Evolutionary conservation across 2,113 vertebrate species (phyloP).

Genomic region (Ondatra zibethicus): DNA sequence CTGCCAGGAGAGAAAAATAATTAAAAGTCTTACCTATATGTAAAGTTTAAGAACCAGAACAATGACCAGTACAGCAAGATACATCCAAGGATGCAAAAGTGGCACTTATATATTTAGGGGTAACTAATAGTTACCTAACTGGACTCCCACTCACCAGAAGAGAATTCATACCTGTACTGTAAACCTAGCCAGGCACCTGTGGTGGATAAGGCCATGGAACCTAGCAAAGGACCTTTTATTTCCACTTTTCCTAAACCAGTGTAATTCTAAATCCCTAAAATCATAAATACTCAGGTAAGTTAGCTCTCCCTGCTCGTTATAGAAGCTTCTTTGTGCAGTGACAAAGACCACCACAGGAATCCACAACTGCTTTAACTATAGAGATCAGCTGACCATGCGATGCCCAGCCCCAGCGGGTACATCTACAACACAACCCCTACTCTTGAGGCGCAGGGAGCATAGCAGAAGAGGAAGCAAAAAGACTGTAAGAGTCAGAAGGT

Average conservation of each 20-base stretch:
- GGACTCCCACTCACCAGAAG: not conserved
- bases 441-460: not conserved
- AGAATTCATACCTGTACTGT: not conserved
- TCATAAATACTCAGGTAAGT: not conserved
- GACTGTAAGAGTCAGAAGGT: not conserved
- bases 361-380: not conserved
- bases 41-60: not conserved
- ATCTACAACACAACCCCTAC: not conserved
- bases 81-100: not conserved
- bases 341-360: not conserved
- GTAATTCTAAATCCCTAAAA: not conserved
- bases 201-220: not conserved
- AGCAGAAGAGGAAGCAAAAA: not conserved
- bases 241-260: not conserved
- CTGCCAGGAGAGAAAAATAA: not conserved
- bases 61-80: not conserved
- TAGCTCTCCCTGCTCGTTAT: not conserved
- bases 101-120: not conserved
- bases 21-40: not conserved
- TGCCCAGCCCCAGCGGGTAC: not conserved
- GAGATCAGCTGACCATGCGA: not conserved
- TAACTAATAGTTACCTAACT: not conserved
- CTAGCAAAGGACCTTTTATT: not conserved
- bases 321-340: not conserved
- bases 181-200: not conserved